A percentile compares a stretch with the other conserved stretches of the same genome.
Conservation (phyloP, 23 tunicate species). For the Trididemnum clinides region DNA sequence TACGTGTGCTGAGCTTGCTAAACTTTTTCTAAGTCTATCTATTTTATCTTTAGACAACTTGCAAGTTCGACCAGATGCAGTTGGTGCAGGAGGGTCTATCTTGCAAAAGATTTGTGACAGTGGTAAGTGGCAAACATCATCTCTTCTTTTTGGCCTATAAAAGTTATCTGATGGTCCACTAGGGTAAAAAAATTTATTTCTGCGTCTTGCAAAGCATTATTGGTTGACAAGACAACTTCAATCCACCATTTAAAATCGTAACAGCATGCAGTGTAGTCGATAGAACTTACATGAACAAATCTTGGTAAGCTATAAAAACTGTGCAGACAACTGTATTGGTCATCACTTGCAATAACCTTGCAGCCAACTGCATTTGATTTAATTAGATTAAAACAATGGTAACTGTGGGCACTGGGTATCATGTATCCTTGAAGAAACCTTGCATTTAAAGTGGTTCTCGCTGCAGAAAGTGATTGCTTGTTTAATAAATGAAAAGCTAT, state of each 20-base stretch:
- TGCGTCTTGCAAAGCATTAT: no score
- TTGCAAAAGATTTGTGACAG: no score
- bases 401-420: background rate
- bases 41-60: no score
- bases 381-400: background rate
- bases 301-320: background rate
- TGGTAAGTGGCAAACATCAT: no score
- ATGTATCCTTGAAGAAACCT: background rate
- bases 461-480: background rate
- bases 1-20: no score
- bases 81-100: no score
- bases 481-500: background rate
- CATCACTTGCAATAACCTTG: background rate
- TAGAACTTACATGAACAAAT: background rate
- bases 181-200: no score
- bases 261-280: background rate
- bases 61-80: no score
- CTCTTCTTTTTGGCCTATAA: no score
- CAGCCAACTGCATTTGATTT: background rate
- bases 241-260: slow-evolving; percentile 11
- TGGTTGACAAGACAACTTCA: background rate
- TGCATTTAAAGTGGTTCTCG: background rate
- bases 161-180: no score
- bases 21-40: no score
- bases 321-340: background rate